Base-by-base conservation (phyloP, 1,140 invertebrate genomes). In the Mamestra configurata region DNA sequence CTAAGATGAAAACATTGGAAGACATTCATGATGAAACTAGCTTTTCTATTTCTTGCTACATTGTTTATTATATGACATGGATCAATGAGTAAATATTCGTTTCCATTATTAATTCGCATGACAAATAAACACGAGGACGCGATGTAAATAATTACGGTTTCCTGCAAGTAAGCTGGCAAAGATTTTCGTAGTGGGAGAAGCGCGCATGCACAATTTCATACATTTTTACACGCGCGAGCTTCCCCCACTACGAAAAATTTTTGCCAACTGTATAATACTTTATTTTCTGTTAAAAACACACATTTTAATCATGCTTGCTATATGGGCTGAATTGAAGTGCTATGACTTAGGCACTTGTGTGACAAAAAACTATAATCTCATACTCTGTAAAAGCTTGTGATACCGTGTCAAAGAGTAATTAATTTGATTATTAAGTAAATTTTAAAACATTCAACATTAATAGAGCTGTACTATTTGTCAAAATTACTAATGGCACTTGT, bases 401-500 rank as follows among this genome's bases (percentile, higher is more conserved):
- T 22, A 22, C 61, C 35, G 15, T 64, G 18, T 61, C 18, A 37
- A 40, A 64, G 1, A 20, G n/a, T 18, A 64, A 37, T 40, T n/a
- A 5, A 64, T 64, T 57, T 22, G 53, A 57, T 53, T 0, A 61
- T 40, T 64, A 31, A 66, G 61, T 40, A 20, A 22, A 66, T 20
- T 66, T 64, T 53, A 18, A 22, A 18, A 51, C 7, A 24, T 53
- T 51, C 27, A 55, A 72, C 27, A 72, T 55, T 72, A 72, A 24
- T 20, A 20, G 20, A 20, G 43, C 35, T 64, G 57, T 76, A 73
- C 49, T 64, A 76, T 76, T 76, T 76, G 73, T 64, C 40, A 76
- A 76, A 76, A 76, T 59, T 73, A 73, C 15, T 57, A 37, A 35
- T 72, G 61, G 35, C 61, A 66, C 61, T 57, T 57, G 22, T 40